These are phyloP conservation scores for Echinops telfairi DNA, from an alignment of 2,113 vertebrate species.

Conservation along the genomic window DNA sequence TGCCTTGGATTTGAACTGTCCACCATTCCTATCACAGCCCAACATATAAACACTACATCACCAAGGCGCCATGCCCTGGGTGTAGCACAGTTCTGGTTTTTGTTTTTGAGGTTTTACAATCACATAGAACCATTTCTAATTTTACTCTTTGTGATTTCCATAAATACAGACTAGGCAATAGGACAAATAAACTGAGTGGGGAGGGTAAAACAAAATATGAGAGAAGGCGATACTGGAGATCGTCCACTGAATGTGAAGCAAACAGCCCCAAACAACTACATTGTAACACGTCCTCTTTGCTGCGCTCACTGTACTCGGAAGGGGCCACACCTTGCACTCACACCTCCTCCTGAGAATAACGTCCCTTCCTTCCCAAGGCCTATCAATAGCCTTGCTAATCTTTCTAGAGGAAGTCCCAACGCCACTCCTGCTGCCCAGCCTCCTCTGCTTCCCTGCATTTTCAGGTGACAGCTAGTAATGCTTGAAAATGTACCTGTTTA, in stretches of 20 bases:
- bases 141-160: slow-evolving; percentile 3
- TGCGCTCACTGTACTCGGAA: background rate
- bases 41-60: no score
- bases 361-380: background rate
- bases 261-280: background rate
- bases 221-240: background rate
- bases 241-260: background rate
- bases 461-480: background rate
- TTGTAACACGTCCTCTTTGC: background rate
- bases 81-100: no score
- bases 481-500: slow-evolving; percentile 52
- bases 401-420: background rate
- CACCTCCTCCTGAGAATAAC: background rate
- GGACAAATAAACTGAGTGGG: background rate
- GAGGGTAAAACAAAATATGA: background rate
- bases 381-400: background rate
- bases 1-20: no score
- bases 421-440: background rate
- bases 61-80: no score
- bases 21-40: no score
- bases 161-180: background rate
- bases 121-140: slow-evolving; percentile 12
- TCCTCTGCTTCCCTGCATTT: background rate
- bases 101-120: background rate
- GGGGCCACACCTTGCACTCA: no score